Percentiles rank a stretch among this genome's conserved stretches.
phyloP scores from a whole-genome alignment of 2,888 invertebrate species.

The Meloe dianella region DNA sequence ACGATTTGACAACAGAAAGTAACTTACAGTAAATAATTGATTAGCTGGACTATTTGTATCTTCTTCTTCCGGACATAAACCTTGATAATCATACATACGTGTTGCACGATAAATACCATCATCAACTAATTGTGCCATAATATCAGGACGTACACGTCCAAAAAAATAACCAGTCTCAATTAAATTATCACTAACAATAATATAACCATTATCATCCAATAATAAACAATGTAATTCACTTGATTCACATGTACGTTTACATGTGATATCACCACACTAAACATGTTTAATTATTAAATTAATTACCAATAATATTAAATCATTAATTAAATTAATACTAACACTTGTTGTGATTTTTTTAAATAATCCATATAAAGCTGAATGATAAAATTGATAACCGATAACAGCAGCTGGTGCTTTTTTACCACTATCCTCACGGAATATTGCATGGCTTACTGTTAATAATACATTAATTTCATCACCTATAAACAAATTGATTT shows the following conservation, averaged over 20 bases:
- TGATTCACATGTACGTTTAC: constrained; percentile 67
- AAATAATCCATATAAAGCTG: constrained; percentile 77
- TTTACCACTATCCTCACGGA: constrained; percentile 60
- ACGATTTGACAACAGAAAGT: no score
- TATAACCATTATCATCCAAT: constrained; percentile 88
- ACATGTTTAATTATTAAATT: background rate
- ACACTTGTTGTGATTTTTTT: constrained; percentile 81
- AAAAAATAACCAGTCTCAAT: constrained; percentile 81
- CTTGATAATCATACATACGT: constrained; percentile 86
- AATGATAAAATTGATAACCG: constrained; percentile 84
- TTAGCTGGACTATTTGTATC: constrained; percentile 64
- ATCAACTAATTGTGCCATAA: constrained; percentile 78
- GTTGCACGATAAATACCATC: constrained; percentile 80
- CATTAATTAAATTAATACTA: constrained; percentile 49
- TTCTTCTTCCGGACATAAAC: constrained; percentile 79
- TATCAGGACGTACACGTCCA: constrained; percentile 74
- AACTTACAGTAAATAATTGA: constrained; percentile 51
- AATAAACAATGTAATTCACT: constrained; percentile 81
- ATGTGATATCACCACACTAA: constrained; percentile 53
- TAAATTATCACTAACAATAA: constrained; percentile 72
- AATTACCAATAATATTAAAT: no score
- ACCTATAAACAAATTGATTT: constrained; percentile 36
- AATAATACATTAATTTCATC: constrained; percentile 69
- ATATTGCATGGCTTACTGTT: constrained; percentile 87
- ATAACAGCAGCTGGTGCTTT: constrained; percentile 75